Base-by-base conservation (phyloP, 2,888 invertebrate genomes). In the Phymatocera aterrima region DNA sequence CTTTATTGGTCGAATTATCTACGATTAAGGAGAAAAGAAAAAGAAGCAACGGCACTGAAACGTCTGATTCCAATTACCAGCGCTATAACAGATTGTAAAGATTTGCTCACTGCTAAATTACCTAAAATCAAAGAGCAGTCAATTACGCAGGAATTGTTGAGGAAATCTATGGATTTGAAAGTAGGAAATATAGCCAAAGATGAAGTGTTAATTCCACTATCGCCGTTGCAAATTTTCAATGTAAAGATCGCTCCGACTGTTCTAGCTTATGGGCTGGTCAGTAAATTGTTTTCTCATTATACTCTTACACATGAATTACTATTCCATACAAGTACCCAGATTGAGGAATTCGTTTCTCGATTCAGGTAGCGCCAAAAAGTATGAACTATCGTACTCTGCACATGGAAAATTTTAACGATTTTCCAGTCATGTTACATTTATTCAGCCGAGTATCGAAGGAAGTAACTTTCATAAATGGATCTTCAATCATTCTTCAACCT, bases 171-270 rank as follows among this genome's bases (percentile, higher is more conserved):
- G 5, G n/a, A 18, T 15, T 15, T 12, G 3, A 57, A 70, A 54
- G 12, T 31, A 40, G 37, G 40, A 12, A 79, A 74, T 57, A 74
- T 72, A n/a, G 65, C 75, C 46, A 64, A 79, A 12, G 81, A 83
- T 70, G 77, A 65, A 60, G 80, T 80, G 18, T 83, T 88, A 24
- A 83, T 91, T 43, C 89, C 91, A 0, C 81, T 92, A 40, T 86
- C 91, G 1, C 91, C 92, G 0, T 84, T 88, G 46, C 87, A 91
- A 80, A 87, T 92, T 37, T 89, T 89, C 78, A 90, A 90, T 46
- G 84, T 92, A 10, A 86, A 85, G 75, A 87, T 92, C 18, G 83
- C 82, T 24, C 92, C 92, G 1, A 84, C 79, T 15, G 80, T 84
- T 8, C 87, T 89, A 80, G 85, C 85, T 60, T 89, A 88, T 72